A percentile compares a stretch with the other conserved stretches of the same genome.
These are phyloP conservation scores for Polypterus bichir DNA, from an alignment of 2,113 vertebrate species.

Conservation along the genomic window DNA sequence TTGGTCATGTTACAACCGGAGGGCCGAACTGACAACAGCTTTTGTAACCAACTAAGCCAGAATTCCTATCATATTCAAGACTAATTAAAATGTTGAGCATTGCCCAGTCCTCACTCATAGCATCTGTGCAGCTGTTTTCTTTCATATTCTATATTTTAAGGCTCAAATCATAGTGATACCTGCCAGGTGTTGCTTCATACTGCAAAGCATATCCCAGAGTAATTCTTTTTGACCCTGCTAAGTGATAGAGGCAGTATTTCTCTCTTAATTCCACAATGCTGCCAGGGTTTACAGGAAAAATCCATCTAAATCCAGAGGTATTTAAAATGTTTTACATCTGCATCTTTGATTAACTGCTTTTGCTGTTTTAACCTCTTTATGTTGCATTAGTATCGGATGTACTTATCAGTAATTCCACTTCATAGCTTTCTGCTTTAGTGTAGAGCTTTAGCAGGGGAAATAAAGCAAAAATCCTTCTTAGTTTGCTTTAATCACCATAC, in stretches of 20 bases:
- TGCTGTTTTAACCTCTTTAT: conserved; percentile 39
- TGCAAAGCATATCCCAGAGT: background rate
- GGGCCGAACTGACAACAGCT: no score
- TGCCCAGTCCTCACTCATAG: no score
- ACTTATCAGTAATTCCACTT: conserved; percentile 13
- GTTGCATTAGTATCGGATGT: conserved; percentile 43
- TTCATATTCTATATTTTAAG: background rate
- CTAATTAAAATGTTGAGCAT: no score
- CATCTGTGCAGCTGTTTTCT: background rate
- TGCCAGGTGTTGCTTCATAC: background rate
- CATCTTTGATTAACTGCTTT: conserved; percentile 54
- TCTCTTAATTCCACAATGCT: conserved; percentile 41
- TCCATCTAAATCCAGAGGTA: conserved; percentile 53
- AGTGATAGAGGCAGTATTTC: conserved; percentile 16
- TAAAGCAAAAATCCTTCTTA: no score
- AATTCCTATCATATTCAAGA: no score
- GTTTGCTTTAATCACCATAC: no score
- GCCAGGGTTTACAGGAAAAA: conserved; percentile 16
- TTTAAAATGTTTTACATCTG: conserved; percentile 54
- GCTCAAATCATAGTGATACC: background rate
- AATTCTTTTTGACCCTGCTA: background rate
- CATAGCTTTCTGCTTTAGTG: conserved; percentile 1
- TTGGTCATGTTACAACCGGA: no score
- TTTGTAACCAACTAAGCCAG: no score
- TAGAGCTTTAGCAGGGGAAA: no score